Conservation (phyloP, 2,113 vertebrate species). For the Xyrauchen texanus region DNA sequence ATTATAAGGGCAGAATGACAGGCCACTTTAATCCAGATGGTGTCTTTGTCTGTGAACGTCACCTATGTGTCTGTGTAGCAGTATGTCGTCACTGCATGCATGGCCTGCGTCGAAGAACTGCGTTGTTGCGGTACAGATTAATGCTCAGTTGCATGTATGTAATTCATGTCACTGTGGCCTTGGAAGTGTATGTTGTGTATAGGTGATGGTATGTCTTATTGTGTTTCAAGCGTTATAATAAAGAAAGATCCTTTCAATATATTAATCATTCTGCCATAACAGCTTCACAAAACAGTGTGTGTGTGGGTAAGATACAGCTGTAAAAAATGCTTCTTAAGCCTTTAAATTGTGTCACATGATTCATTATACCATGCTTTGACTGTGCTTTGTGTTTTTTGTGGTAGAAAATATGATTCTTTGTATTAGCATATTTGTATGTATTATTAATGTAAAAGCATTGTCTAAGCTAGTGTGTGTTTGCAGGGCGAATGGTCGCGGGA, state of each 20-base stretch:
- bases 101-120: slow-evolving; percentile 39
- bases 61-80: slow-evolving; percentile 45
- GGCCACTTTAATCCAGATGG: slow-evolving; percentile 46
- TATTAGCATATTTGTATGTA: too few species aligned
- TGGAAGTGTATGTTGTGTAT: slow-evolving; percentile 29
- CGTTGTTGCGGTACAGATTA: slow-evolving; percentile 19
- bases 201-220: not conserved
- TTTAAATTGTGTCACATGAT: not conserved
- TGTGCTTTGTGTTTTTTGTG: slow-evolving; percentile 30
- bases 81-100: slow-evolving; percentile 40
- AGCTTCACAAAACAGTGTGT: slow-evolving; percentile 29
- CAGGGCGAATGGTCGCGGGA: slow-evolving; percentile 87
- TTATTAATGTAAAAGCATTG: too few species aligned
- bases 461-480: slow-evolving; percentile 2
- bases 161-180: slow-evolving; percentile 37
- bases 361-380: slow-evolving; percentile 3
- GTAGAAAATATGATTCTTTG: slow-evolving; percentile 11
- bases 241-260: not conserved
- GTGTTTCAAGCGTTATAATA: not conserved
- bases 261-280: slow-evolving; percentile 39
- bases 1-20: slow-evolving; percentile 48
- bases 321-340: too few species aligned
- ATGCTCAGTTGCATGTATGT: slow-evolving; percentile 50
- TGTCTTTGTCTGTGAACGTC: slow-evolving; percentile 42
- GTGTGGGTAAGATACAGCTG: slow-evolving; percentile 5